phyloP scores from a whole-genome alignment of 2,797 vertebrate species.

The Ctenopoma kingsleyae region DNA sequence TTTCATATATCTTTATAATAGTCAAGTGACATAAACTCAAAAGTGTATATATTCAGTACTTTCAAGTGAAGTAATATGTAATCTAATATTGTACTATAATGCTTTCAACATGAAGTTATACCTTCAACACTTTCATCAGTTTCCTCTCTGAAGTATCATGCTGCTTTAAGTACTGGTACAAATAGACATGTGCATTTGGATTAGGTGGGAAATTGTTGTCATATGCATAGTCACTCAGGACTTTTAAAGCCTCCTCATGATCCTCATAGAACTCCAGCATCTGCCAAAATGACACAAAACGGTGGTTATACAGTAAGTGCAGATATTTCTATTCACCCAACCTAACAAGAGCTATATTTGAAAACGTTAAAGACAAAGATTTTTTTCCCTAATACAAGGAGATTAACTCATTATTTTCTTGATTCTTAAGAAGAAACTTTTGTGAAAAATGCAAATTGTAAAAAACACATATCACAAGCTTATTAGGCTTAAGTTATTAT shows the following conservation, averaged over 20 bases:
- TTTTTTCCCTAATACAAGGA: not conserved
- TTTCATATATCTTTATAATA: too few species aligned
- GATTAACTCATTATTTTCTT: too few species aligned
- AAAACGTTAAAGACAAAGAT: not conserved
- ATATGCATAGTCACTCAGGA: slow-evolving; percentile 90
- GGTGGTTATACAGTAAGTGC: not conserved
- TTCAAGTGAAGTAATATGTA: too few species aligned
- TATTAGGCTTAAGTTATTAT: too few species aligned
- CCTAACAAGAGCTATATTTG: not conserved
- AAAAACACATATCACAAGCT: too few species aligned
- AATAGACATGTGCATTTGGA: slow-evolving; percentile 93
- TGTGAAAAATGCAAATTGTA: too few species aligned
- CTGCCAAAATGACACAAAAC: slow-evolving; percentile 70
- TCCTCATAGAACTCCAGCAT: slow-evolving; percentile 92
- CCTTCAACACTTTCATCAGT: slow-evolving; percentile 87
- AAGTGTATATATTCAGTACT: too few species aligned
- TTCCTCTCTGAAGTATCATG: slow-evolving; percentile 74
- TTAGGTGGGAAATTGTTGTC: slow-evolving; percentile 90
- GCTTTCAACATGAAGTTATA: slow-evolving; percentile 52
- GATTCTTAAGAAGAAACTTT: too few species aligned
- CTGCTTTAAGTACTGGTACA: slow-evolving; percentile 89
- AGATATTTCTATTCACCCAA: not conserved
- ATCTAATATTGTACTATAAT: not conserved
- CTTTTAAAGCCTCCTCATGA: slow-evolving; percentile 78
- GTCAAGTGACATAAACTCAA: too few species aligned